phyloP scores from a whole-genome alignment of 2,888 invertebrate genomes.

The Globia sparganii region DNA sequence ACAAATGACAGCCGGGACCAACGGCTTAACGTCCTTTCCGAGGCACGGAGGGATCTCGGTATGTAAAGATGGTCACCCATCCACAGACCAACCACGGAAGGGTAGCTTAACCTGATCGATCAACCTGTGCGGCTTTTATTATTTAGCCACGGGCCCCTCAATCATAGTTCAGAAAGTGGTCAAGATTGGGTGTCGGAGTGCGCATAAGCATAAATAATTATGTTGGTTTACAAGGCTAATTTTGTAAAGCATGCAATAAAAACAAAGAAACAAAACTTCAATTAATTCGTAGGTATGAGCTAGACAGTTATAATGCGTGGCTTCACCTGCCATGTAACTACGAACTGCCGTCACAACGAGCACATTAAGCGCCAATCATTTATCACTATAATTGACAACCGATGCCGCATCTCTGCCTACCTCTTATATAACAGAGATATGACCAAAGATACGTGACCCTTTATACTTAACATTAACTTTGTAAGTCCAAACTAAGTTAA shows the following conservation, averaged over 20 bases:
- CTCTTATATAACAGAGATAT: slow-evolving; percentile 31
- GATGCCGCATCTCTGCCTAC: slow-evolving; percentile 39
- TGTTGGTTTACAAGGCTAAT: not conserved
- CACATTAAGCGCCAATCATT: slow-evolving; percentile 56
- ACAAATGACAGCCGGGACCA: too few species aligned
- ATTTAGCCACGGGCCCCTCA: too few species aligned
- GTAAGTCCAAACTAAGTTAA: not conserved
- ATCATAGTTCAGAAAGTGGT: too few species aligned
- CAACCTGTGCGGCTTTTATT: too few species aligned
- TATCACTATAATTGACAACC: slow-evolving; percentile 63
- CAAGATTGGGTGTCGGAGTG: not conserved
- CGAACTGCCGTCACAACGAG: slow-evolving; percentile 32
- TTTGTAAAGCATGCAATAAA: not conserved
- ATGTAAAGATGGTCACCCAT: too few species aligned
- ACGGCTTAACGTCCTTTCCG: too few species aligned
- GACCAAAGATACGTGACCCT: slow-evolving; percentile 34
- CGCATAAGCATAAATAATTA: not conserved
- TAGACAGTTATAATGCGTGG: slow-evolving; percentile 26
- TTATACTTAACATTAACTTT: slow-evolving; percentile 1
- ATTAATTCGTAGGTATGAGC: slow-evolving; percentile 6
- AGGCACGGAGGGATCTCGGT: too few species aligned
- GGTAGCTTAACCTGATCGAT: too few species aligned
- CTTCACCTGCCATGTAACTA: slow-evolving; percentile 42
- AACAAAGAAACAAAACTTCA: not conserved
- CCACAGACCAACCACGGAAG: too few species aligned